Evolutionary conservation across 2,113 vertebrate genomes (phyloP).

Genomic region (Carassius carassius): DNA sequence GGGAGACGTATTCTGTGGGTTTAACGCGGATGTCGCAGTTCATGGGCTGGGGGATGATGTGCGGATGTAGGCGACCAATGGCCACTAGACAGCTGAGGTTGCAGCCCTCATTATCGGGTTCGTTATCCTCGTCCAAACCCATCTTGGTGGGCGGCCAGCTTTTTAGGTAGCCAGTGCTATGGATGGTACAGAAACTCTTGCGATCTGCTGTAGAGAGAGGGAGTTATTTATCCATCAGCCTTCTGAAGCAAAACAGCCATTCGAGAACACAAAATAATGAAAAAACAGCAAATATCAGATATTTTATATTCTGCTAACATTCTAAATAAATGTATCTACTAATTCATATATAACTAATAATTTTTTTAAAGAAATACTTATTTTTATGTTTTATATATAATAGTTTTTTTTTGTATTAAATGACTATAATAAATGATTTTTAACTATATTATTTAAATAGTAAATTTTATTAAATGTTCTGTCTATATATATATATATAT

Average conservation of each 20-base stretch:
- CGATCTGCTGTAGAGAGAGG: constrained; percentile 81
- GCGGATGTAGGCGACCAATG: constrained; percentile 93
- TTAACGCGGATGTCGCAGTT: constrained; percentile 94
- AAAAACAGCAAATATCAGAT: too few relatives aligned
- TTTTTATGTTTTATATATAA: too few relatives aligned
- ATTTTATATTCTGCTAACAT: too few relatives aligned
- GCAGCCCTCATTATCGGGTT: constrained; percentile 95
- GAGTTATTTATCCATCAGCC: neutral
- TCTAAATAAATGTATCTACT: too few relatives aligned
- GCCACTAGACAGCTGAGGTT: constrained; percentile 98
- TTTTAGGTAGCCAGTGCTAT: constrained; percentile 97
- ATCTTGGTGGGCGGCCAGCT: constrained; percentile 99
- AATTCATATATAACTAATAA: too few relatives aligned
- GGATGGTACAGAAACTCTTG: constrained; percentile 99
- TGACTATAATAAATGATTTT: too few relatives aligned
- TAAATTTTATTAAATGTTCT: too few relatives aligned
- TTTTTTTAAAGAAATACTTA: too few relatives aligned
- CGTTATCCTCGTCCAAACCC: constrained; percentile 95
- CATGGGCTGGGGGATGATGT: constrained; percentile 87
- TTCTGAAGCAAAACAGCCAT: neutral
- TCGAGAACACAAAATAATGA: too few relatives aligned
- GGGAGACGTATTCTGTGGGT: constrained; percentile 94
- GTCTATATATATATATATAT: too few relatives aligned
- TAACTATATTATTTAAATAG: too few relatives aligned
- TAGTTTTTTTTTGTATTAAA: too few relatives aligned